These are phyloP conservation scores for Apus apus DNA, from an alignment of 2,113 vertebrate genomes.

Conservation along the genomic window DNA sequence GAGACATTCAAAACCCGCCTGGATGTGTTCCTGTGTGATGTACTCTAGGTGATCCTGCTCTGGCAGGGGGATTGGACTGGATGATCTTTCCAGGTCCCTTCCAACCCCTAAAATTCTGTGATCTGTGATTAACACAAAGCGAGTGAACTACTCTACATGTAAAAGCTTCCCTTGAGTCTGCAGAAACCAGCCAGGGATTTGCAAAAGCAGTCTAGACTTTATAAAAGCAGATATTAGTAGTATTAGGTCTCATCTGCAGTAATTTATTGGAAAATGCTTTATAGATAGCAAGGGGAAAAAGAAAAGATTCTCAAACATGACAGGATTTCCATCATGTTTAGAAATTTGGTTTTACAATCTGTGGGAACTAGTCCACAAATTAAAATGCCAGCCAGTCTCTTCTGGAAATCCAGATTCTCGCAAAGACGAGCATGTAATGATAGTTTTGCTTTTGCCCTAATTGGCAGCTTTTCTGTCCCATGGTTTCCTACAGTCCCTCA, in stretches of 20 bases:
- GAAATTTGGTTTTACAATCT: slow-evolving; percentile 38
- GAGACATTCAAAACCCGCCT: too few species aligned
- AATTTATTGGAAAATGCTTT: neutral
- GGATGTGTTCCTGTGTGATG: too few species aligned
- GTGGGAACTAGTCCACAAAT: slow-evolving; percentile 6
- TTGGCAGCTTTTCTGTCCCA: neutral
- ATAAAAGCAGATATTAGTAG: neutral
- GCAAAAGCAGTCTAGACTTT: neutral
- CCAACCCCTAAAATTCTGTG: too few species aligned
- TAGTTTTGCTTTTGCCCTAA: neutral
- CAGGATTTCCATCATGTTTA: neutral
- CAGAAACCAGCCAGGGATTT: neutral
- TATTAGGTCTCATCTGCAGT: neutral
- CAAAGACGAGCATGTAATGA: neutral
- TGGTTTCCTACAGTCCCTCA: neutral
- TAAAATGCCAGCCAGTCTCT: slow-evolving; percentile 10
- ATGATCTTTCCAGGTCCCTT: too few species aligned
- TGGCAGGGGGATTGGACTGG: too few species aligned
- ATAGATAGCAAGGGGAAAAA: neutral
- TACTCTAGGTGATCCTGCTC: too few species aligned
- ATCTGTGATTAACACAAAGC: neutral
- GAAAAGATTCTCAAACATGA: neutral
- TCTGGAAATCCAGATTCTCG: neutral
- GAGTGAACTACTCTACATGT: neutral
- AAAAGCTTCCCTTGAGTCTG: neutral